Evolutionary conservation across 2,888 invertebrate species (phyloP).

Genomic region (Oeneis ivallda): DNA sequence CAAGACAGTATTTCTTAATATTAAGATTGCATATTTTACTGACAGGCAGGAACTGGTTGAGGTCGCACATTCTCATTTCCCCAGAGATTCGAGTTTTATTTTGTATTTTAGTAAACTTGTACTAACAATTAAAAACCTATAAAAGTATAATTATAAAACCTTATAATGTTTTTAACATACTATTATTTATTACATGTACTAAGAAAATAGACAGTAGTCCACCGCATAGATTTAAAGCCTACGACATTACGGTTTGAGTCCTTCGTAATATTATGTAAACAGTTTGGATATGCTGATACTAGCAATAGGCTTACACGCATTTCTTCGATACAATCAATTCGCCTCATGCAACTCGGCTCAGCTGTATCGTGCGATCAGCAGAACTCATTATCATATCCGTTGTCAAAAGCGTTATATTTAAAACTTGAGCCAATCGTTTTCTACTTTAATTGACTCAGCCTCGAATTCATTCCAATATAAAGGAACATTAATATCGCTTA

Average conservation of each 20-base stretch:
- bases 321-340: too few species aligned
- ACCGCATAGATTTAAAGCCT: too few species aligned
- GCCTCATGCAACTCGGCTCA: background rate
- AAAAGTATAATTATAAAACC: too few species aligned
- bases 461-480: slow-evolving; percentile 27
- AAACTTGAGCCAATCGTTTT: slow-evolving; percentile 18
- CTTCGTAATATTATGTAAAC: background rate
- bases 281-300: background rate
- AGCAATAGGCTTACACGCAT: background rate
- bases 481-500: slow-evolving; percentile 24
- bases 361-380: background rate
- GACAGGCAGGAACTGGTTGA: background rate
- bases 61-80: too few species aligned
- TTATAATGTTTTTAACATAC: too few species aligned
- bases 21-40: background rate
- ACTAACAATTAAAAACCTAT: too few species aligned
- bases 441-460: slow-evolving; percentile 26
- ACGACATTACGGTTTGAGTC: too few species aligned
- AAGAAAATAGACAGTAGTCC: too few species aligned
- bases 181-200: too few species aligned
- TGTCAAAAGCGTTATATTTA: slow-evolving; percentile 7
- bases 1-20: slow-evolving; percentile 6
- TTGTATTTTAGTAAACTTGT: too few species aligned
- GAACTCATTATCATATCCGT: background rate
- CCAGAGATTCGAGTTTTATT: too few species aligned